Base-by-base conservation (phyloP, 2,888 invertebrate genomes). In the Tetramorium bicarinatum region DNA sequence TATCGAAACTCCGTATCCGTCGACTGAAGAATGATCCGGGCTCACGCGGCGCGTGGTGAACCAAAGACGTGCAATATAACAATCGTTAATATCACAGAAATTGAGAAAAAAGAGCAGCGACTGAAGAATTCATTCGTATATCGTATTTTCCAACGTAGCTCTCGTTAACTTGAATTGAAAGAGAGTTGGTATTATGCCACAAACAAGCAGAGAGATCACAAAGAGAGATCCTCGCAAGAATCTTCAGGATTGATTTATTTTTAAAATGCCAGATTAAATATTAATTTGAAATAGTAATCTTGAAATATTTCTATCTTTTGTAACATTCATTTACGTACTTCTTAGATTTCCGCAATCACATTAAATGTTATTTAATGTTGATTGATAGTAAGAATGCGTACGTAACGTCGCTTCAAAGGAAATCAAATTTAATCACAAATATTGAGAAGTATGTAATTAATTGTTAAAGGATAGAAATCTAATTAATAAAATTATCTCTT, bases 1-100 rank as follows among this genome's bases (percentile, higher is more conserved):
- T 81, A 69, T 76, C 77, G 52, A 64, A 49, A 74, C 29, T 61
- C 62, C 56, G 69, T 80, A 71, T 80, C 72, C 77, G 38, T 49
- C 41, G 71, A 74, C 41, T 76, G 47, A 76, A 61, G 61, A 34
- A 66, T 80, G 59, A 74, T 44, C 49, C 49, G 18, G 52, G 75
- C 18, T 80, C 34, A 59, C 56, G 75, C 34, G 76, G 44, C 66
- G 71, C 41, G 47, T 76, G 25, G 2, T 76, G 25, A 74, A 75
- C 15, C 34, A 75, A 59, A 61, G 25, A 47, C 75, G 34, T 80
- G 75, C 56, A 67, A 77, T 77, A 54, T 38, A 52, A 25, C n/a
- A 29, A 67, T 77, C 29, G 29, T 77, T 29, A 47, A 21, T 69
- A 56, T 69, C 69, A 21, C 29, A 69, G n/a, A 38, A 69, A 67